phyloP scores from a whole-genome alignment of 2,888 invertebrate genomes.

The Nephrotoma flavescens region DNA sequence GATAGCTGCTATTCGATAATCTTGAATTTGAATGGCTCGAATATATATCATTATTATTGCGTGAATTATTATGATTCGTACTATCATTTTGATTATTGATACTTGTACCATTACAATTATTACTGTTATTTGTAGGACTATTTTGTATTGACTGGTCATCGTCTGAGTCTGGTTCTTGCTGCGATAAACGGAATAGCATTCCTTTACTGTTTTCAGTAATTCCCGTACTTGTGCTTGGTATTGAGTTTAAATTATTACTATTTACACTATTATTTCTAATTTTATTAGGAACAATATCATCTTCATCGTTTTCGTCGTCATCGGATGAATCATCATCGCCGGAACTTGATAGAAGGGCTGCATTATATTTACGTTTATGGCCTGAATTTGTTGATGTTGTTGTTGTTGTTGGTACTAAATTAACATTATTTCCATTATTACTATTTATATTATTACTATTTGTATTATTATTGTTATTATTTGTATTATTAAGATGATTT shows the following conservation, averaged over 20 bases:
- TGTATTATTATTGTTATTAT: background rate
- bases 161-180: slow-evolving; percentile 42
- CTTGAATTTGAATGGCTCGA: slow-evolving; percentile 22
- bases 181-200: slow-evolving; percentile 35
- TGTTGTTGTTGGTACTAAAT: background rate
- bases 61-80: background rate
- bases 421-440: background rate
- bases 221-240: slow-evolving; percentile 54
- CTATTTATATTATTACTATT: slow-evolving; percentile 1
- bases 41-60: slow-evolving; percentile 16
- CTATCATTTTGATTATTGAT: background rate
- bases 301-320: background rate
- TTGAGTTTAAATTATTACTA: slow-evolving; percentile 17
- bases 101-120: slow-evolving; percentile 20
- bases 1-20: slow-evolving; percentile 19
- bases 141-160: slow-evolving; percentile 36
- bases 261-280: background rate
- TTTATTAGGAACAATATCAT: background rate
- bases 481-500: background rate
- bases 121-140: slow-evolving; percentile 5
- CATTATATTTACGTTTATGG: background rate
- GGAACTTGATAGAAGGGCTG: background rate
- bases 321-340: background rate
- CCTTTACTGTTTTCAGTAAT: slow-evolving; percentile 24
- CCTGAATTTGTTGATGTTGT: slow-evolving; percentile 1